phyloP scores from a whole-genome alignment of 2,888 invertebrate genomes.

The Alsophila aescularia region DNA sequence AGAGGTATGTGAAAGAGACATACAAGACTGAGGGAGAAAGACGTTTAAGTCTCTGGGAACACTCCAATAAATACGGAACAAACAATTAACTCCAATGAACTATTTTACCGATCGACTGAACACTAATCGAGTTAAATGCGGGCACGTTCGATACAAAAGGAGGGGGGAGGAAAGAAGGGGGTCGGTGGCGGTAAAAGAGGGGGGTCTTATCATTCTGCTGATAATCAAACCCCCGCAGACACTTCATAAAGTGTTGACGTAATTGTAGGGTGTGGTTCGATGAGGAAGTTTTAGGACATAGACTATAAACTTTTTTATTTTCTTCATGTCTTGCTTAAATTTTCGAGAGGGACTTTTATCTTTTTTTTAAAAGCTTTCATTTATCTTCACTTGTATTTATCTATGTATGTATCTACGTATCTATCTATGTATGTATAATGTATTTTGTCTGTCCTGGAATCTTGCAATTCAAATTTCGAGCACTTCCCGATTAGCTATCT shows the following conservation, averaged over 20 bases:
- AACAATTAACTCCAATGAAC: conserved; percentile 23
- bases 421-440: too few species aligned
- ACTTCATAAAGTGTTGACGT: conserved; percentile 64
- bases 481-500: too few species aligned
- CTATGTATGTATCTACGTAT: too few species aligned
- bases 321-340: too few species aligned
- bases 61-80: conserved; percentile 7
- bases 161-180: conserved; percentile 24
- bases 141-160: conserved; percentile 56
- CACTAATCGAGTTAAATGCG: conserved; percentile 48
- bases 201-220: conserved; percentile 63
- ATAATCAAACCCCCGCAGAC: conserved; percentile 65
- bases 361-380: too few species aligned
- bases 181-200: conserved; percentile 4
- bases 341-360: too few species aligned
- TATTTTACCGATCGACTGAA: conserved; percentile 30
- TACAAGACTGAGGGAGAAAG: not conserved
- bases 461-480: too few species aligned
- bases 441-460: too few species aligned
- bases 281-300: conserved; percentile 26
- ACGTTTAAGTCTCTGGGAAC: not conserved
- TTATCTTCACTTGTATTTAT: too few species aligned
- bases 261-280: conserved; percentile 46
- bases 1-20: not conserved
- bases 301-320: too few species aligned